Base-by-base conservation (phyloP, 2,797 vertebrate species). In the Silurus aristotelis region DNA sequence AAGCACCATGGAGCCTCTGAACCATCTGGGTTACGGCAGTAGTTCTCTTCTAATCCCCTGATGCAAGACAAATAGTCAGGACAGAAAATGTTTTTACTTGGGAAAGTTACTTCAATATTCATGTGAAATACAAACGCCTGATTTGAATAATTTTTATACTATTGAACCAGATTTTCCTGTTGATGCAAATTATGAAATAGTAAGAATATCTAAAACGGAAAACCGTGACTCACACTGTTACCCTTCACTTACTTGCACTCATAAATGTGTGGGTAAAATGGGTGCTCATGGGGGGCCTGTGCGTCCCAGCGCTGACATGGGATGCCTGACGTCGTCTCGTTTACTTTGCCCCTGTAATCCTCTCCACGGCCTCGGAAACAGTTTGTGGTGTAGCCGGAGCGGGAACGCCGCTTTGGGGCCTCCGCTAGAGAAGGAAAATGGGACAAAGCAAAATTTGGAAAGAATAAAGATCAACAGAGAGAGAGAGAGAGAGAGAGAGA, bases 1-100 rank as follows among this genome's bases (percentile, higher is more conserved):
- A 99, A 99, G 91, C 98, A 99, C 98, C 98, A 99, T 0, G 98
- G 98, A 12, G 97, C 98, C 92, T 99, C 98, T 0, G 98, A 98
- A 17, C 97, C 97, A 0, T 99, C 98, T 0, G 98, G 98, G 89
- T 99, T 99, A 84, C 98, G 95, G 88, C 98, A 99, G 93, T 97
- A 99, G 92, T 99, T 99, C 93, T 98, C 97, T 86, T 95, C 95
- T 91, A 99, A 91, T 88, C 97, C 97, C 89, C 98, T 99, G 90
- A 25, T 31, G 48, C 22, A 4, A 70, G 87, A 86, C 58, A n/a
- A 85, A 68, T 14, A 63, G 38, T 0, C 38, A 43, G 20, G 52
- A 14, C 20, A 75, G 19, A 63, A 48, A 63, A 58, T 58, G 25
- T 20, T 67, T 25, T 66, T 58, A 72, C 66, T 70, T 83, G 38